A percentile compares a stretch with the other conserved stretches of the same genome.
Evolutionary conservation across 2,888 invertebrate species (phyloP).

Genomic region (Erebia aethiops): DNA sequence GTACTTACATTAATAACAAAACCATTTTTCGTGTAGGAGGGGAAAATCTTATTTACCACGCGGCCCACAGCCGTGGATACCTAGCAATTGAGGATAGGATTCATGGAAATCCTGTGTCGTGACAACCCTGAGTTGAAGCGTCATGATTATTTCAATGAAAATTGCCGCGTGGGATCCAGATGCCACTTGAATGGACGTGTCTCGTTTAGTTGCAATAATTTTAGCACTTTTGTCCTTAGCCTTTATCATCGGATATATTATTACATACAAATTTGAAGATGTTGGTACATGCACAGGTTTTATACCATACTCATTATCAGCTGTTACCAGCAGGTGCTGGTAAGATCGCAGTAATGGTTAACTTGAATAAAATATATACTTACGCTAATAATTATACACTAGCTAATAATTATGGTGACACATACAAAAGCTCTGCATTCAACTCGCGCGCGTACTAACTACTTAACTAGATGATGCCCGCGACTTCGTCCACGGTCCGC

Average conservation of each 20-base stretch:
- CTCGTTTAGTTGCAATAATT: constrained; percentile 11
- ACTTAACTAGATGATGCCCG: no score
- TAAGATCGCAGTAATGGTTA: no score
- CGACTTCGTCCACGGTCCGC: no score
- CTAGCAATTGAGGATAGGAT: background rate
- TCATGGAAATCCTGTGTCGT: constrained; percentile 1
- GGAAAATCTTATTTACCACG: no score
- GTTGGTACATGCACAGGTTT: background rate
- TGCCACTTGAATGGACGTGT: constrained; percentile 2
- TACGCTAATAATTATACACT: no score
- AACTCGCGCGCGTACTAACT: no score
- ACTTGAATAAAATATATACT: no score
- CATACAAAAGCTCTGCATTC: no score
- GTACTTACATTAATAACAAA: background rate
- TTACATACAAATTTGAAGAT: background rate
- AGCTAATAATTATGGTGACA: no score
- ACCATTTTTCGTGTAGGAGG: no score
- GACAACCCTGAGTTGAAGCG: constrained; percentile 12
- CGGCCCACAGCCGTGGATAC: background rate
- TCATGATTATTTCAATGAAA: constrained; percentile 44
- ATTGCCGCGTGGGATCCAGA: constrained; percentile 46
- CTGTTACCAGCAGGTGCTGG: no score
- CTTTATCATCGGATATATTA: constrained; percentile 1
- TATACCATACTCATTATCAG: no score
- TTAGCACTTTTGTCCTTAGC: constrained; percentile 15